phyloP scores from a whole-genome alignment of 2,113 vertebrate species.

The Apteryx mantelli region DNA sequence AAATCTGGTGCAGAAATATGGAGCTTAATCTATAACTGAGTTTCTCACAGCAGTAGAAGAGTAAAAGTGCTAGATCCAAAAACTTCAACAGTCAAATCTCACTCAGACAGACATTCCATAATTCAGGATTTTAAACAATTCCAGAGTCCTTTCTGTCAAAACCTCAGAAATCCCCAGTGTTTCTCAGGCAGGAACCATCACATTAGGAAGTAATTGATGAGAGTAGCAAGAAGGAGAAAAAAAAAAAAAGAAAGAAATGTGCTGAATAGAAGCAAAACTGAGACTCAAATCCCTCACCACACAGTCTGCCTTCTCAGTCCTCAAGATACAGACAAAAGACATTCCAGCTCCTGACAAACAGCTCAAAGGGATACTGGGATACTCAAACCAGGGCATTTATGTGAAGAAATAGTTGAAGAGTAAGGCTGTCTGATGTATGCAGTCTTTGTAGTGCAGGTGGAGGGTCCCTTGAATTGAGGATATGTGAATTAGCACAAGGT shows the following conservation, averaged over 20 bases:
- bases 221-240: background rate
- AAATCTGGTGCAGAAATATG: background rate
- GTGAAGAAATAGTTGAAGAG: background rate
- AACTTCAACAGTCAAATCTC: background rate
- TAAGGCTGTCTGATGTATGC: background rate
- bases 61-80: background rate
- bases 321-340: background rate
- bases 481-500: background rate
- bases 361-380: background rate
- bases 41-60: background rate
- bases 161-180: background rate
- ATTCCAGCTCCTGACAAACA: constrained; percentile 6
- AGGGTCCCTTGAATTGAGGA: background rate
- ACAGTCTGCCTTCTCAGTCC: background rate
- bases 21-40: background rate
- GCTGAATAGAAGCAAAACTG: constrained; percentile 40
- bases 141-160: background rate
- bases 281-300: background rate
- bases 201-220: constrained; percentile 62
- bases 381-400: background rate
- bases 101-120: background rate
- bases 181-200: constrained; percentile 15
- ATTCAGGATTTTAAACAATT: constrained; percentile 1
- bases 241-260: background rate
- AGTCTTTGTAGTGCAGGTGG: fast-evolving